These are phyloP conservation scores for Sebastes goodei DNA, from an alignment of 2,797 vertebrate species.

Conservation along the genomic window DNA sequence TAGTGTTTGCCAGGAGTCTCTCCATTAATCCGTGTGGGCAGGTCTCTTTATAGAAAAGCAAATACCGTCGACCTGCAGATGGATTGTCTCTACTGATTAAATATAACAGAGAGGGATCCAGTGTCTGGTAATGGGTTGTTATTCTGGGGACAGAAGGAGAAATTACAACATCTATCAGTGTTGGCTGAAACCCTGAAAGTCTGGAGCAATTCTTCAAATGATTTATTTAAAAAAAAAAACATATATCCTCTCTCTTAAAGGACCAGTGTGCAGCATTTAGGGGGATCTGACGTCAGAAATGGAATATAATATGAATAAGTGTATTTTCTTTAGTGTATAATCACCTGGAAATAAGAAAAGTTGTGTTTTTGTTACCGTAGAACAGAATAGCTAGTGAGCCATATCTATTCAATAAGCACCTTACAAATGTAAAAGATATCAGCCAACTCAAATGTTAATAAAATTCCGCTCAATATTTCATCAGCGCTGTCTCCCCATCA, in stretches of 20 bases:
- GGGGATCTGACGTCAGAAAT: too few relatives aligned
- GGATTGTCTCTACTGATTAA: constrained; percentile 12
- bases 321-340: too few relatives aligned
- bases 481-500: too few relatives aligned
- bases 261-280: too few relatives aligned
- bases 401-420: too few relatives aligned
- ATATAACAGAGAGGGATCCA: not conserved
- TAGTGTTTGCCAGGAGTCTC: constrained; percentile 27
- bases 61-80: not conserved
- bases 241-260: not conserved
- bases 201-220: not conserved
- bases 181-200: not conserved
- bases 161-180: not conserved
- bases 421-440: too few relatives aligned
- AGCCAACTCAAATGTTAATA: too few relatives aligned
- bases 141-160: not conserved
- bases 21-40: constrained; percentile 40
- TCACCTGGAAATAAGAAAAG: too few relatives aligned
- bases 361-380: too few relatives aligned
- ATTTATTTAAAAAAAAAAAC: not conserved
- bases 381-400: too few relatives aligned
- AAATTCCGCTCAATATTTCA: too few relatives aligned
- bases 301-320: too few relatives aligned
- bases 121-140: not conserved
- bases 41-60: constrained; percentile 21